Evolutionary conservation across 2,113 vertebrate species (phyloP).

Genomic region (Alethe diademata): DNA sequence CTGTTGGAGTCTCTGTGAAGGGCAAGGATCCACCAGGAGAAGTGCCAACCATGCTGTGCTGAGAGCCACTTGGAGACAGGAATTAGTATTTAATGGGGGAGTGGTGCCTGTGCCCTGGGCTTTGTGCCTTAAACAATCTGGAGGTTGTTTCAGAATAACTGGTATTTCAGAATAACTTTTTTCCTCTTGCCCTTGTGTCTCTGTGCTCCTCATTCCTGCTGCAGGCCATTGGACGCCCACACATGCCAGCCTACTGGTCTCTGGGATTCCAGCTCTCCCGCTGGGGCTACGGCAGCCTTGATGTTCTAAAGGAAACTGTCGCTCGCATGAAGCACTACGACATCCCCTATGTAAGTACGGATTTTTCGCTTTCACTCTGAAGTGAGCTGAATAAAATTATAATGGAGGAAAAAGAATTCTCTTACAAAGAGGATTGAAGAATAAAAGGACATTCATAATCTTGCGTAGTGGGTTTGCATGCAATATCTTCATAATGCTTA

Average conservation of each 20-base stretch:
- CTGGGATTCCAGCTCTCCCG: slow-evolving; percentile 87
- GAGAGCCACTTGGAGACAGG: neutral
- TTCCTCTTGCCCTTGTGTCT: neutral
- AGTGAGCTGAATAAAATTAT: neutral
- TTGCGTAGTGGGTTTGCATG: neutral
- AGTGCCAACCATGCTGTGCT: neutral
- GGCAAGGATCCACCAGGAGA: neutral
- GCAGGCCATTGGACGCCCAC: slow-evolving; percentile 77
- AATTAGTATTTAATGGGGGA: neutral
- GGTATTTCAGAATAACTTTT: neutral
- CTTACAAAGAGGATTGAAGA: neutral
- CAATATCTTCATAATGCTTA: neutral
- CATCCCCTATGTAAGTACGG: slow-evolving; percentile 81
- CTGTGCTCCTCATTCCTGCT: neutral
- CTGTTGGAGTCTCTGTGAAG: neutral
- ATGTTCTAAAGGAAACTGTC: slow-evolving; percentile 75
- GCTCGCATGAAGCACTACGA: slow-evolving; percentile 74
- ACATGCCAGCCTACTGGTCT: slow-evolving; percentile 88
- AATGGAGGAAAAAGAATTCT: neutral
- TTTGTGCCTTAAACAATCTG: neutral
- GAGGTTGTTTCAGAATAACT: neutral
- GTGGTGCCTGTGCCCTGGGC: neutral
- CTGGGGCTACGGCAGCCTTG: slow-evolving; percentile 81
- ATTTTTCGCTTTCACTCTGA: neutral
- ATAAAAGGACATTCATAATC: neutral